These are phyloP conservation scores for Habroteleia sp. DNA, from an alignment of 2,888 invertebrate genomes.

Conservation along the genomic window DNA sequence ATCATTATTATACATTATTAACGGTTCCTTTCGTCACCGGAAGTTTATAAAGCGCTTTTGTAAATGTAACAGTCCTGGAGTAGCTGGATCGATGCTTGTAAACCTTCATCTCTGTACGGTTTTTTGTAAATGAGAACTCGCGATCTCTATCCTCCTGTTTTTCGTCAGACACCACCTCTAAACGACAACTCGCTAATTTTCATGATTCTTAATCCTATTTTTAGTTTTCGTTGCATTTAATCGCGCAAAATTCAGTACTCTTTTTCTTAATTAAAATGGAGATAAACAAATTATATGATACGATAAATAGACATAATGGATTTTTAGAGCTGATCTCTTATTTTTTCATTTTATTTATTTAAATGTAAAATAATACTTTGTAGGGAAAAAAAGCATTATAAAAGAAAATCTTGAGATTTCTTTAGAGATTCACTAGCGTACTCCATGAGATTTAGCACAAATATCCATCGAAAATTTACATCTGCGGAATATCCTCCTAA, in stretches of 20 bases:
- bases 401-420: too few relatives aligned
- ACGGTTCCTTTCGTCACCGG: constrained; percentile 40
- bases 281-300: too few relatives aligned
- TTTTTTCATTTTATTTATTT: too few relatives aligned
- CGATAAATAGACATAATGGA: too few relatives aligned
- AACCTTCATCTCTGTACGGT: constrained; percentile 27
- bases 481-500: too few relatives aligned
- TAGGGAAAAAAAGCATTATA: too few relatives aligned
- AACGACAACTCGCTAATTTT: constrained; percentile 52
- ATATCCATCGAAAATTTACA: too few relatives aligned
- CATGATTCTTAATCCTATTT: constrained; percentile 43
- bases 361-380: too few relatives aligned
- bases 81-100: constrained; percentile 46
- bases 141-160: constrained; percentile 24
- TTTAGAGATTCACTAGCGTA: too few relatives aligned
- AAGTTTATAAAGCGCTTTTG: constrained; percentile 46
- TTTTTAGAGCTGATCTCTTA: too few relatives aligned
- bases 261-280: too few relatives aligned
- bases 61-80: constrained; percentile 47
- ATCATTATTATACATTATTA: constrained; percentile 53
- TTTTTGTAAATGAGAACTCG: constrained; percentile 28
- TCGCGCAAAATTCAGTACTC: constrained; percentile 26
- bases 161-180: constrained; percentile 44
- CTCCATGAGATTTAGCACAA: too few relatives aligned
- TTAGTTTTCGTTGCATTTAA: constrained; percentile 28